Percentiles rank a stretch among this genome's conserved stretches.
phyloP scores from a whole-genome alignment of 1,140 invertebrate genomes.

The Drosophila melanica region DNA sequence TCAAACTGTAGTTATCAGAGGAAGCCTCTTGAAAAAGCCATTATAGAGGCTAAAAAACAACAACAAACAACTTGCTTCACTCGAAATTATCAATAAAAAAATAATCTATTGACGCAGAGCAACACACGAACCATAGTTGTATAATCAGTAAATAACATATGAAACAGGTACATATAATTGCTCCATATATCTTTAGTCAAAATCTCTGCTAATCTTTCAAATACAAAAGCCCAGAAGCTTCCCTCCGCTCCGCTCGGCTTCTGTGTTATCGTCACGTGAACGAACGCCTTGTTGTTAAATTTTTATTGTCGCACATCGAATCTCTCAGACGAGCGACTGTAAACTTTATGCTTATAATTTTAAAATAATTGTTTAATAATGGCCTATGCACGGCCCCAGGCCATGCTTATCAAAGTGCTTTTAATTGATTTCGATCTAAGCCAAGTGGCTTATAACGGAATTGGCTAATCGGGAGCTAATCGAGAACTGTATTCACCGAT shows the following conservation, averaged over 20 bases:
- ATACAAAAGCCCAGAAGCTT: conserved; percentile 21
- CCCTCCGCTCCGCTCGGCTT: too few relatives aligned
- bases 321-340: conserved; percentile 18
- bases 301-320: conserved; percentile 55
- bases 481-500: not conserved
- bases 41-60: conserved; percentile 12
- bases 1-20: conserved; percentile 29
- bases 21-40: conserved; percentile 16
- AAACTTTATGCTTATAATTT: conserved; percentile 47
- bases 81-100: conserved; percentile 30
- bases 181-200: conserved; percentile 35
- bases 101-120: conserved; percentile 39
- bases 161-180: conserved; percentile 25
- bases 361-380: conserved; percentile 69
- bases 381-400: conserved; percentile 15
- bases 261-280: conserved; percentile 18
- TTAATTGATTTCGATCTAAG: conserved; percentile 31
- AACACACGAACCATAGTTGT: not conserved
- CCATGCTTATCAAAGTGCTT: conserved; percentile 21
- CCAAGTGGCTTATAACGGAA: conserved; percentile 2
- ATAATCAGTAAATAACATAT: conserved; percentile 22
- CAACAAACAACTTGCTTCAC: not conserved
- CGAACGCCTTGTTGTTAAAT: conserved; percentile 25
- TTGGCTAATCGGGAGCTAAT: not conserved
- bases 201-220: conserved; percentile 54